Evolutionary conservation across 2,888 invertebrate species (phyloP).

Genomic region (Ceratothoa steindachneri): DNA sequence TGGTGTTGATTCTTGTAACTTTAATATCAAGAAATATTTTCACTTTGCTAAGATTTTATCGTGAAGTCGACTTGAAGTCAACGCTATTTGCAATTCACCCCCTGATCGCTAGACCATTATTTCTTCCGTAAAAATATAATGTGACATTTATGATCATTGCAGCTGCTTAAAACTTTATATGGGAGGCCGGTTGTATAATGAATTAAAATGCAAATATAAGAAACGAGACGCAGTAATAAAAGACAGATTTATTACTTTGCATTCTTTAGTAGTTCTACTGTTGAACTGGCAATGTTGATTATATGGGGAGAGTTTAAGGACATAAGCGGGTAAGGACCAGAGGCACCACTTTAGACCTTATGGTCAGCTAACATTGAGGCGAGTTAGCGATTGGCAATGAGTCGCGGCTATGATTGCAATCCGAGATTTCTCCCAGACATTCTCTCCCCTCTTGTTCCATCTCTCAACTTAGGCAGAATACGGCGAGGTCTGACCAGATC

Average conservation of each 20-base stretch:
- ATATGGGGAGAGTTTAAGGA: background rate
- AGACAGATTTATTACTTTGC: slow-evolving; percentile 11
- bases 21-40: too few relatives aligned
- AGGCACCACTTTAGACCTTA: background rate
- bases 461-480: background rate
- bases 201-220: slow-evolving; percentile 8
- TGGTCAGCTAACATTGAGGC: background rate
- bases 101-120: too few relatives aligned
- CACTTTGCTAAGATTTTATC: too few relatives aligned
- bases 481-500: slow-evolving; percentile 5
- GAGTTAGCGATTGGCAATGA: background rate
- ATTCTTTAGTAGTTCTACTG: slow-evolving; percentile 8
- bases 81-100: too few relatives aligned
- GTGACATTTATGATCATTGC: slow-evolving; percentile 13
- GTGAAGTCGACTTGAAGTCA: too few relatives aligned
- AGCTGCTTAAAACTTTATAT: slow-evolving; percentile 4
- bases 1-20: too few relatives aligned
- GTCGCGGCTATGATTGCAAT: background rate
- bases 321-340: background rate
- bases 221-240: background rate
- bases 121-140: slow-evolving; percentile 8
- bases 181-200: background rate
- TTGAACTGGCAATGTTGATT: background rate
- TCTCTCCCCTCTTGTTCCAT: background rate
- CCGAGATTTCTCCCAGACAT: slow-evolving; percentile 3